Conservation (phyloP, 2,888 invertebrate genomes). For the Amblyteles armatorius region DNA sequence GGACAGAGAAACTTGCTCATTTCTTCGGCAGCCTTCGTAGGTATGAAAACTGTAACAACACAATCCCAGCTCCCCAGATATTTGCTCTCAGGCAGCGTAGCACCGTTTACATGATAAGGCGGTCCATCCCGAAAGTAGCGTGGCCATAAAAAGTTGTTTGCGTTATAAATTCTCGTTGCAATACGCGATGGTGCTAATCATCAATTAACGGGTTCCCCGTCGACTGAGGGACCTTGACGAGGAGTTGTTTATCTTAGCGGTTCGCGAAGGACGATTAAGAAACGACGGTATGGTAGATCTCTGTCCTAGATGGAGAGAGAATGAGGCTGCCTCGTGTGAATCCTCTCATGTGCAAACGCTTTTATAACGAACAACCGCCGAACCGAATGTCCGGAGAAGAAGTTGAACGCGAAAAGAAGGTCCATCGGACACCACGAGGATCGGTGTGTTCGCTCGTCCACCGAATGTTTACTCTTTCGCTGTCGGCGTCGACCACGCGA, state of each 20-base stretch:
- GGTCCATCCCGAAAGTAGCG: not conserved
- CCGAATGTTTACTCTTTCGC: slow-evolving; percentile 80
- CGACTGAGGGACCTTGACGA: slow-evolving; percentile 25
- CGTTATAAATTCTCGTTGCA: slow-evolving; percentile 33
- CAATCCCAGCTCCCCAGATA: not conserved
- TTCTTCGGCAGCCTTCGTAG: not conserved
- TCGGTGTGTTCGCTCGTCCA: slow-evolving; percentile 36
- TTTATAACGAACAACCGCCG: slow-evolving; percentile 22
- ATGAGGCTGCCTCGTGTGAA: slow-evolving; percentile 32
- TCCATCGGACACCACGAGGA: slow-evolving; percentile 15
- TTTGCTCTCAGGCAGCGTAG: not conserved
- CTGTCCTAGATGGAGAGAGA: not conserved
- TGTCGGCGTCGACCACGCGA: slow-evolving; percentile 47
- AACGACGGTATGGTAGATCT: slow-evolving; percentile 24
- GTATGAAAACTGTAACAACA: not conserved
- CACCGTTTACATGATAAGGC: not conserved
- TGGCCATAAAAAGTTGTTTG: slow-evolving; percentile 16
- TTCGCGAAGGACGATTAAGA: slow-evolving; percentile 35
- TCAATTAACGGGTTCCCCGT: slow-evolving; percentile 31
- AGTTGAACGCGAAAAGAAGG: slow-evolving; percentile 14
- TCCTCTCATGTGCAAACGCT: slow-evolving; percentile 25
- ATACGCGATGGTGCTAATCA: slow-evolving; percentile 36
- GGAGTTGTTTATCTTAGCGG: slow-evolving; percentile 44
- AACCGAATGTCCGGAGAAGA: not conserved
- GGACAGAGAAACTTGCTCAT: not conserved